Base-by-base conservation (phyloP, 2,888 invertebrate genomes). In the Allophyes oxyacanthae region DNA sequence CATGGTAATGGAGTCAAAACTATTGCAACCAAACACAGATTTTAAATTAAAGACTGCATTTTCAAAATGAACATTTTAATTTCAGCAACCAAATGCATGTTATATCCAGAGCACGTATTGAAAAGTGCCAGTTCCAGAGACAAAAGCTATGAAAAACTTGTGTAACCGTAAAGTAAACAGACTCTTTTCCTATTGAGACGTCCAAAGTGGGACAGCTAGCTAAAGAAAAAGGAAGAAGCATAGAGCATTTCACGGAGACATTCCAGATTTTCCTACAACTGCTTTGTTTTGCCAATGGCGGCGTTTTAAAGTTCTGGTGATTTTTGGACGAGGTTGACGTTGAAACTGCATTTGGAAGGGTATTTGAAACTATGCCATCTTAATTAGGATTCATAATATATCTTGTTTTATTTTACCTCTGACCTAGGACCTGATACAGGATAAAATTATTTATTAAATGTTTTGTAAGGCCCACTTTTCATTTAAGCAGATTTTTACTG, bases 81-180 rank as follows among this genome's bases (percentile, higher is more conserved):
- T 64, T 58, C 53, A 40, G 40, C 33, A 48, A 43, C 53, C 44
- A 42, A 59, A 59, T 55, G 41, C 48, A 44, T 50, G 54, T 66
- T 72, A 56, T 51, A 72, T 70, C 63, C 63, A 14, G 56, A 61
- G 60, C 57, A 63, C 66, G 63, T 63, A 73, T 73, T 71, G 71
- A 62, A 67, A 66, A 73, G 40, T 71, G 64, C 71, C 59, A 60
- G 58, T 55, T 60, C 55, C 60, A 59, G 56, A 59, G 44, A 72
- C 69, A 73, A 74, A 61, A 66, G 66, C 77, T 67, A 66, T 64
- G 72, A 75, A 72, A 72, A 78, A 78, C 71, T 78, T 77, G 66
- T 68, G 58, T 66, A 72, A 63, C 61, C 60, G 56, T 62, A 64
- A 75, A 73, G 70, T 72, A 77, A 78, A 72, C 71, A 77, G 50